phyloP scores from a whole-genome alignment of 2,888 invertebrate genomes.

The Apamea crenata region DNA sequence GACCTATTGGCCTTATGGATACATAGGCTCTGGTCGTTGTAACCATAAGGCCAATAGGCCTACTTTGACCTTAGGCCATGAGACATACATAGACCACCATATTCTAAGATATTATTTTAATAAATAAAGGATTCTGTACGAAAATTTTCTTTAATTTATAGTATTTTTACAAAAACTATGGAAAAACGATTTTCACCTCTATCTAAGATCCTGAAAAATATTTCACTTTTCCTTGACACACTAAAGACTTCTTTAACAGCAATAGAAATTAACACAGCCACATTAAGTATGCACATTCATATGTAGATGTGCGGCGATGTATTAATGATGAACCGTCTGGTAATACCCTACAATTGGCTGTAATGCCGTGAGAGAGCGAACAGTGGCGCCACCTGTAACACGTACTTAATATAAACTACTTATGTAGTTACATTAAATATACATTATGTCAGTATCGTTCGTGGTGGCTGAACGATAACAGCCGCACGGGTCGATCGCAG shows the following conservation, averaged over 20 bases:
- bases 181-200: not conserved
- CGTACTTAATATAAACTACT: not conserved
- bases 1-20: not conserved
- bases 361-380: constrained; percentile 30
- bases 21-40: not conserved
- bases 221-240: not conserved
- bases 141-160: not conserved
- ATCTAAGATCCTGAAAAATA: not conserved
- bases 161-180: not conserved
- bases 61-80: not conserved
- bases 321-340: constrained; percentile 20
- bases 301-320: not conserved
- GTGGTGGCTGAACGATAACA: not conserved
- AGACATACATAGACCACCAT: not conserved
- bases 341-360: constrained; percentile 6
- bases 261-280: constrained; percentile 7
- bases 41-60: no score
- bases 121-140: not conserved
- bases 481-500: not conserved
- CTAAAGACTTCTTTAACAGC: not conserved
- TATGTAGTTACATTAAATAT: not conserved
- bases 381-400: constrained; percentile 23
- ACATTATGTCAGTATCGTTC: not conserved
- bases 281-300: constrained; percentile 27
- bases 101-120: not conserved